Evolutionary conservation across 2,797 vertebrate genomes (phyloP), one percentile per base, ranked within the genome.

Genomic region (Cirrhinus molitorella): DNA sequence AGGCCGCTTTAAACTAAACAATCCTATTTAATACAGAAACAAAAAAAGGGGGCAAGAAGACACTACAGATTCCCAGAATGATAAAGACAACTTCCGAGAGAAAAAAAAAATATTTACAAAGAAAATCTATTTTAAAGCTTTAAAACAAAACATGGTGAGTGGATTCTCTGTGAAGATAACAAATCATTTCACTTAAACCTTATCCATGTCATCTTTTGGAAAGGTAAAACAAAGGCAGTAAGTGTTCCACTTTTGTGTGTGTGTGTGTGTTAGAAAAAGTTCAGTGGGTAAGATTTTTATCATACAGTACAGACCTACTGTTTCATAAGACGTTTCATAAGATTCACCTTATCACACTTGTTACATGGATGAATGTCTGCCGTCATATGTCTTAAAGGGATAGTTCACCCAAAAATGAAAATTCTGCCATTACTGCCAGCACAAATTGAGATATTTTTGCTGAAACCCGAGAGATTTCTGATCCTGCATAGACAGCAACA

Each of bases 141-240:
- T 80, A 70, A 80, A 70, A 45, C 49, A 68, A 79, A 80, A 68
- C 63, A 5, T 17, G 7, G 51, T 31, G 40, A 74, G n/a, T 74
- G 72, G 51, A 74, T 57, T 74, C 13, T 70, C 75, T 49, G 43
- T 34, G 8, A 43, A 78, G 43, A 78, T 34, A 14, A 65, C 5
- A 11, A 57, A 40, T 47, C 23, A 93, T 78, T 87, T 88, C 92
- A 91, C 91, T 94, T 92, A 90, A 90, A 84, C 63, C 61, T 53
- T 70, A 85, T 85, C 70, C 19, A 25, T 74, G 79, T 23, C 25
- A 55, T 80, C 83, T 80, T 72, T 70, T 4, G 45, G 67, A 19
- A 80, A 28, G 55, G 13, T 67, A 70, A 85, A 75, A 87, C 86
- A 85, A 87, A 65, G 76, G 16, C 47, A 68, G 37, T 75, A 16